Evolutionary conservation across 2,797 vertebrate species (phyloP), one percentile per base, ranked within the genome.

Genomic region (Tachyglossus aculeatus): DNA sequence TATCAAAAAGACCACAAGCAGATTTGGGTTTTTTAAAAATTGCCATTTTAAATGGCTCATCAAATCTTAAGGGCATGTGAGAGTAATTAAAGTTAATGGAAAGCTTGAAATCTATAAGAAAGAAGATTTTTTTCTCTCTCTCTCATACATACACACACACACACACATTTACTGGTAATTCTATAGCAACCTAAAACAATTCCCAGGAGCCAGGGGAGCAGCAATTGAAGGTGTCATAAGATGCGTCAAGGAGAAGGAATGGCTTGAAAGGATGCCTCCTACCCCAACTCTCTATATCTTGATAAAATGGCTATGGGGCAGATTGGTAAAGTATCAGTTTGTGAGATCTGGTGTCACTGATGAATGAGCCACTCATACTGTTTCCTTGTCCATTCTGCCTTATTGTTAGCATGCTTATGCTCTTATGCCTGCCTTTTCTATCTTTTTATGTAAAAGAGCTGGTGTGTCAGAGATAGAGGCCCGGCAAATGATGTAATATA

Each of bases 391-490:
- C 69, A 21, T 21, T 41, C 27, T 44, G 14, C 18, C n/a, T n/a
- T n/a, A n/a, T n/a, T n/a, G n/a, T 75, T 75, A 73, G 69, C 15
- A 5, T 73, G 67, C 63, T 67, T 47, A 67, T 29, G 25, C 45
- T 22, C 18, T 8, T 5, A 10, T 19, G 37, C 65, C 65, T 41
- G 52, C 3, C 43, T 53, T 11, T 74, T 57, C 60, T 22, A 71
- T 78, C 33, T 62, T 54, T 27, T 67, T 51, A 79, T 68, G 29
- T 82, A 55, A 70, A 68, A 62, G 15, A 56, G 8, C 2, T 33
- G 58, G 34, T 43, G 19, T 22, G 70, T 48, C 72, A 45, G 79
- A 71, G 38, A 75, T 77, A 70, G 51, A 24, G 74, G 14, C 47
- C 45, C 59, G 70, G 75, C 31, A 65, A 71, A 67, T 68, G 45